Conservation (phyloP, 1,140 invertebrate species). For the Lepidurus apus region DNA sequence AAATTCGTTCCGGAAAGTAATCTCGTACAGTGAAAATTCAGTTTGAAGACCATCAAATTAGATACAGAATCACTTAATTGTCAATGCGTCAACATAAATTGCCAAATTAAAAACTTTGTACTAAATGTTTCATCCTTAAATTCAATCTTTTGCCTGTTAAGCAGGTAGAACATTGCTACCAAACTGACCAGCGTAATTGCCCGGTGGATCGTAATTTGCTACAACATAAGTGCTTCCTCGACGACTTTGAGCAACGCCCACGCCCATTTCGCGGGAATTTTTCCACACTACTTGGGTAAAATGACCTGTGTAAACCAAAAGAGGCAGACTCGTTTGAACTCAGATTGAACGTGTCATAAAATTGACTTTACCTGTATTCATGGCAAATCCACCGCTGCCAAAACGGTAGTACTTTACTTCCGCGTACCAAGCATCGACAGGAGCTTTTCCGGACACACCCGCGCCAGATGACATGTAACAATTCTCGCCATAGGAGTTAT, state of each 20-base stretch:
- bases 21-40: too few relatives aligned
- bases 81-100: too few relatives aligned
- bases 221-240: constrained; percentile 59
- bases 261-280: constrained; percentile 61
- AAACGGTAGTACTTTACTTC: constrained; percentile 57
- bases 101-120: too few relatives aligned
- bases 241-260: constrained; percentile 60
- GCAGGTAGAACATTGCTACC: constrained; percentile 56
- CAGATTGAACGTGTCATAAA: not conserved
- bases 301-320: constrained; percentile 51
- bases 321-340: not conserved
- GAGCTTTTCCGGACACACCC: constrained; percentile 60
- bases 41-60: too few relatives aligned
- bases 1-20: too few relatives aligned
- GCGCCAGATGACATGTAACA: constrained; percentile 68
- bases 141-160: too few relatives aligned
- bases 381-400: constrained; percentile 46
- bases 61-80: too few relatives aligned
- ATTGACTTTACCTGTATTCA: constrained; percentile 35
- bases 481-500: constrained; percentile 65
- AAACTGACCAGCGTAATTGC: constrained; percentile 69
- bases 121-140: too few relatives aligned
- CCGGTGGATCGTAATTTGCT: constrained; percentile 78
- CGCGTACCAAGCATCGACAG: constrained; percentile 68
- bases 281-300: constrained; percentile 74